Conservation (phyloP, 1,140 invertebrate species). For the Asobara japonica region DNA sequence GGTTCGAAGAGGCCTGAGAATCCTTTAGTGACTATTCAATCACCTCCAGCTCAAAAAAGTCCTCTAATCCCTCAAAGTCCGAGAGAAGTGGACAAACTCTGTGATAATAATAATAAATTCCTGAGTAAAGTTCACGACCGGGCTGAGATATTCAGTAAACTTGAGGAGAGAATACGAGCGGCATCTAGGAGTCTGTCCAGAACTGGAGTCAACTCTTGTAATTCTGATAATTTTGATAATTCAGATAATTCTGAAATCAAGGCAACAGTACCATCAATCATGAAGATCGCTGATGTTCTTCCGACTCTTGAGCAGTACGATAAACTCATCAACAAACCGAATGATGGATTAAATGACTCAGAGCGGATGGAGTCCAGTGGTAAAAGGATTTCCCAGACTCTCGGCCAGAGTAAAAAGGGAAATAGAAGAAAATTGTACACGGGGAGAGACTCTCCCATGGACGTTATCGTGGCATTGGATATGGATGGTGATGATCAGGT, state of each 20-base stretch:
- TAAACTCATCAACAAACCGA: conserved; percentile 8
- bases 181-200: neutral
- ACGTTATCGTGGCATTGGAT: conserved; percentile 32
- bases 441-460: conserved; percentile 43
- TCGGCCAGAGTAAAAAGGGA: neutral
- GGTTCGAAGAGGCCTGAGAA: conserved; percentile 38
- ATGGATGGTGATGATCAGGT: neutral
- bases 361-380: neutral
- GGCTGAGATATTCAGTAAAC: neutral
- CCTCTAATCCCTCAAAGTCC: neutral
- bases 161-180: neutral
- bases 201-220: neutral
- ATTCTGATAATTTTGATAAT: neutral
- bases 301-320: conserved; percentile 17
- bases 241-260: neutral
- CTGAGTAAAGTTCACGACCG: neutral
- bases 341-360: neutral
- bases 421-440: conserved; percentile 49
- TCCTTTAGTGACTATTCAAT: no score
- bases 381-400: neutral
- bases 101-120: neutral
- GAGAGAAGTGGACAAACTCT: neutral
- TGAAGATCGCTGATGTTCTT: conserved; percentile 31
- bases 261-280: neutral
- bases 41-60: neutral